phyloP scores from a whole-genome alignment of 2,888 invertebrate species.

The Athetis lepigone region DNA sequence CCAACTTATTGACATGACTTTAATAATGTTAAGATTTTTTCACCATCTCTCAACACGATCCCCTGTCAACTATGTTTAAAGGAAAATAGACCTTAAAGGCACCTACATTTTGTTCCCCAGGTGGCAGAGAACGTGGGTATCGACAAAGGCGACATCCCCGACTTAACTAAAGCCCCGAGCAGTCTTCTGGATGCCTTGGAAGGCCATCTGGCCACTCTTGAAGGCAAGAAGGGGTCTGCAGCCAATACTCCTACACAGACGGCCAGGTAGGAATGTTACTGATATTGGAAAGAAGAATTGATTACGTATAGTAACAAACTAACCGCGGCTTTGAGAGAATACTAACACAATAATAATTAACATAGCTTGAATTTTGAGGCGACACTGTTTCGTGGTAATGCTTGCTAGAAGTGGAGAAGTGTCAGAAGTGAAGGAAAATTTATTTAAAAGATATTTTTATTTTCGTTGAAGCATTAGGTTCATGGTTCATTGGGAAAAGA shows the following conservation, averaged over 20 bases:
- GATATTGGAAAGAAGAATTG: background rate
- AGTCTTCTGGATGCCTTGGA: constrained; percentile 99
- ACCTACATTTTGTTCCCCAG: constrained; percentile 69
- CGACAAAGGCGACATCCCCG: constrained; percentile 99
- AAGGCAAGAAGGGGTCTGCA: constrained; percentile 97
- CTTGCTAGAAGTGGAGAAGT: too few relatives aligned
- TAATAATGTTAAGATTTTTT: too few relatives aligned
- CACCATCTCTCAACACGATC: background rate
- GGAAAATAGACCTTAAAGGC: background rate
- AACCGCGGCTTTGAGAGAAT: too few relatives aligned
- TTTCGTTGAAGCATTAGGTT: too few relatives aligned
- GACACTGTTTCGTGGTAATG: too few relatives aligned
- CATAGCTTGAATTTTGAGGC: too few relatives aligned
- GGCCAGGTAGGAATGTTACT: constrained; percentile 91
- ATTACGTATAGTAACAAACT: background rate
- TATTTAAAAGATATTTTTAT: too few relatives aligned
- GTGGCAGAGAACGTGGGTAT: constrained; percentile 96
- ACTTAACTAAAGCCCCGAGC: constrained; percentile 99
- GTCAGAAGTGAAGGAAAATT: too few relatives aligned
- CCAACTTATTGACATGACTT: too few relatives aligned
- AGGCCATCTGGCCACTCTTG: constrained; percentile 97
- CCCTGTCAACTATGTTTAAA: background rate
- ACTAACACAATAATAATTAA: too few relatives aligned
- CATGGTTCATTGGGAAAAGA: too few relatives aligned
- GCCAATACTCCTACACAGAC: constrained; percentile 97